phyloP scores from a whole-genome alignment of 2,888 invertebrate species.

The Carterocephalus palaemon region DNA sequence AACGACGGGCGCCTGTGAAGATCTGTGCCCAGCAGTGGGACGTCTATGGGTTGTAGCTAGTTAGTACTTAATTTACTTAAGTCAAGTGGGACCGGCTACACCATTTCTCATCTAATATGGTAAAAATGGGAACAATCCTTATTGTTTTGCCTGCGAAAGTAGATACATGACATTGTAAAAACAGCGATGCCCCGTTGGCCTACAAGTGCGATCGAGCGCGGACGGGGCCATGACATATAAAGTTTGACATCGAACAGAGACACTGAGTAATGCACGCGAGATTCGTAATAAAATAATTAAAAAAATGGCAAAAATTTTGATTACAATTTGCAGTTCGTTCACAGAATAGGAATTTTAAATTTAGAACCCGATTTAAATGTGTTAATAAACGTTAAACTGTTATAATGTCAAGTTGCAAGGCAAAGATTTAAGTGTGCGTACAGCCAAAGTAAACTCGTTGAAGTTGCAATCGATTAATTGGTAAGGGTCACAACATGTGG shows the following conservation, averaged over 20 bases:
- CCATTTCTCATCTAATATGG: too few species aligned
- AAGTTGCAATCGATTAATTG: constrained; percentile 43
- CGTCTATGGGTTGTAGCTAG: too few species aligned
- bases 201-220: constrained; percentile 75
- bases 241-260: constrained; percentile 56
- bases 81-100: too few species aligned
- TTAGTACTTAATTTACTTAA: too few species aligned
- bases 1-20: too few species aligned
- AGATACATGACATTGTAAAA: constrained; percentile 76
- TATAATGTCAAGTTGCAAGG: neutral
- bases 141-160: constrained; percentile 49
- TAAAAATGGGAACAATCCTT: constrained; percentile 9
- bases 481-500: constrained; percentile 66
- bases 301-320: constrained; percentile 33
- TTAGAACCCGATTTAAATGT: too few species aligned
- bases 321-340: too few species aligned
- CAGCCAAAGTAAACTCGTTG: neutral
- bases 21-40: too few species aligned
- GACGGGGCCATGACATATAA: constrained; percentile 72
- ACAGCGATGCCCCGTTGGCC: constrained; percentile 65
- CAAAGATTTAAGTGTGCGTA: too few species aligned
- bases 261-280: constrained; percentile 52
- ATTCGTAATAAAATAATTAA: constrained; percentile 43
- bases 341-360: too few species aligned
- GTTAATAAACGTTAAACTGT: neutral